phyloP scores from a whole-genome alignment of 1,140 invertebrate species.

The Aradophagus sp. region DNA sequence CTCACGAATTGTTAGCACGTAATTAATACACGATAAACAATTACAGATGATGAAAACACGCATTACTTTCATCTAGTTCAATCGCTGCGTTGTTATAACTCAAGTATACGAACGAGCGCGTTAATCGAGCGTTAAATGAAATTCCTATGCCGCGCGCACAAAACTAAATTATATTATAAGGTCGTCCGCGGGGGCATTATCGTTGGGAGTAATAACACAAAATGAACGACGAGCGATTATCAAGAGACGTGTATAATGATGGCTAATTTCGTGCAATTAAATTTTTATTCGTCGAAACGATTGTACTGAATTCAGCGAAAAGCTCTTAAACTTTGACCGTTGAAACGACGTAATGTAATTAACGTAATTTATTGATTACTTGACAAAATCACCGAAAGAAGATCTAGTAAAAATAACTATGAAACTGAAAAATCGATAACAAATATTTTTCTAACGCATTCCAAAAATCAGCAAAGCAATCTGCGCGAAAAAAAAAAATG shows the following conservation, averaged over 20 bases:
- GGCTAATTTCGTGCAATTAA: slow-evolving; percentile 48
- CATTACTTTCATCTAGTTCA: slow-evolving; percentile 25
- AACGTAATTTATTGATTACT: too few relatives aligned
- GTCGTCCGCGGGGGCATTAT: slow-evolving; percentile 46
- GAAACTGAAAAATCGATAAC: too few relatives aligned
- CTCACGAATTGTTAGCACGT: slow-evolving; percentile 3
- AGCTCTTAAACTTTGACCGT: neutral
- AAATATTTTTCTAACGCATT: too few relatives aligned
- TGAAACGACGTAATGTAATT: slow-evolving; percentile 19
- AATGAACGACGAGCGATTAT: slow-evolving; percentile 44
- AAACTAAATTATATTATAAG: slow-evolving; percentile 54
- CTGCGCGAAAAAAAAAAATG: too few relatives aligned
- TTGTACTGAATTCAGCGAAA: slow-evolving; percentile 35
- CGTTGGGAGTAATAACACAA: slow-evolving; percentile 44
- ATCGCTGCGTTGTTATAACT: slow-evolving; percentile 26
- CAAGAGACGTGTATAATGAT: slow-evolving; percentile 40
- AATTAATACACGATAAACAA: slow-evolving; percentile 43
- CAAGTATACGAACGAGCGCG: slow-evolving; percentile 34
- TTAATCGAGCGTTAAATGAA: slow-evolving; percentile 57
- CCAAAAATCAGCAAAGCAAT: too few relatives aligned
- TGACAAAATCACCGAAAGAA: too few relatives aligned
- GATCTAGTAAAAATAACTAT: too few relatives aligned
- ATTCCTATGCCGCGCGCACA: slow-evolving; percentile 35
- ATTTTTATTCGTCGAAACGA: slow-evolving; percentile 34
- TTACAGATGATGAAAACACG: slow-evolving; percentile 22